phyloP scores from a whole-genome alignment of 2,888 invertebrate genomes.

The Dynastes maya region DNA sequence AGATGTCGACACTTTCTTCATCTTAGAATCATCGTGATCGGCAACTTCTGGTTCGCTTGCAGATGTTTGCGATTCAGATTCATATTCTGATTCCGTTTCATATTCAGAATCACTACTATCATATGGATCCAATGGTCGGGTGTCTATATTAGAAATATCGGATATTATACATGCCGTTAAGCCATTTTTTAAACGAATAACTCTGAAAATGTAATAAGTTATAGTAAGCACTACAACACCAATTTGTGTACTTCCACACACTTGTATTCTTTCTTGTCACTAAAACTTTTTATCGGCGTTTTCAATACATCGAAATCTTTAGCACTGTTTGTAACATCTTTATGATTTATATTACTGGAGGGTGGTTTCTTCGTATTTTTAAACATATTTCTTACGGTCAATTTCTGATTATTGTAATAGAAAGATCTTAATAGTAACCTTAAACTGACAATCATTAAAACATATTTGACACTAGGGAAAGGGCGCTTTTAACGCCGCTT shows the following conservation, averaged over 20 bases:
- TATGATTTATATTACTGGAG: slow-evolving; percentile 10
- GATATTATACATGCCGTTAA: slow-evolving; percentile 82
- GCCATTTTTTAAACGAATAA: slow-evolving; percentile 80
- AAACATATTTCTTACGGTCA: slow-evolving; percentile 18
- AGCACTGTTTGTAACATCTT: not conserved
- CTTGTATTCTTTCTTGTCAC: slow-evolving; percentile 87
- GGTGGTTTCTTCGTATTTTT: slow-evolving; percentile 13
- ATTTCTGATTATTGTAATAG: not conserved
- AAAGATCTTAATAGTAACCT: slow-evolving; percentile 4
- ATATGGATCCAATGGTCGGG: slow-evolving; percentile 65
- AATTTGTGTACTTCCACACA: slow-evolving; percentile 62
- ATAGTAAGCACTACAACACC: slow-evolving; percentile 7
- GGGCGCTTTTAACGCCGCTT: not conserved
- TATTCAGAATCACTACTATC: slow-evolving; percentile 58
- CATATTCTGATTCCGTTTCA: slow-evolving; percentile 59
- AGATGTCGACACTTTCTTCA: slow-evolving; percentile 63
- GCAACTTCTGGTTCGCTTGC: slow-evolving; percentile 59
- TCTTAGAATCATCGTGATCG: slow-evolving; percentile 57
- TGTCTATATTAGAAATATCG: slow-evolving; percentile 71
- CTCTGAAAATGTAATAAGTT: slow-evolving; percentile 69
- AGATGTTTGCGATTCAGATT: slow-evolving; percentile 43
- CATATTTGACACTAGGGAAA: slow-evolving; percentile 19
- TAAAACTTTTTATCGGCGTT: slow-evolving; percentile 81
- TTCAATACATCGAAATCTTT: slow-evolving; percentile 62
- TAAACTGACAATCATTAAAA: slow-evolving; percentile 35